Percentiles rank a stretch among this genome's conserved stretches.
phyloP scores from a whole-genome alignment of 2,888 invertebrate species.

The Drosophila meridionalis region DNA sequence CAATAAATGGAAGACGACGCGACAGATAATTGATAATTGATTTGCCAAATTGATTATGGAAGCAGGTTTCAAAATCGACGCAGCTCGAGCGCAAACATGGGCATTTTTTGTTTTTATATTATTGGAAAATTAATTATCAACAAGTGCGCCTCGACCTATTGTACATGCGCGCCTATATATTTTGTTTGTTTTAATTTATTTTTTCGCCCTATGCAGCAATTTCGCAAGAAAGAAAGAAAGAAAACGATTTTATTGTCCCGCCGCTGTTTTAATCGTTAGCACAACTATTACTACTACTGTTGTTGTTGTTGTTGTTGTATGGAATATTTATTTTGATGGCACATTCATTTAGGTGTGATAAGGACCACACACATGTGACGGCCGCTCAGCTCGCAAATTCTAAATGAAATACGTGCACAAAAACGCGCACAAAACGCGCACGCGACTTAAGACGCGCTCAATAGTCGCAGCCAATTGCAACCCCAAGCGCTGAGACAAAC shows the following conservation, averaged over 20 bases:
- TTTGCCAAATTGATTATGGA: conserved; percentile 43
- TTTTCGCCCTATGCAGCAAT: conserved; percentile 27
- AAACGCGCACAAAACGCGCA: conserved; percentile 30
- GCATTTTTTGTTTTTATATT: neutral
- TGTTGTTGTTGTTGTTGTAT: conserved; percentile 3
- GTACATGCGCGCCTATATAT: conserved; percentile 4
- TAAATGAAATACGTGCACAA: conserved; percentile 56
- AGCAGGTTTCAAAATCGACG: conserved; percentile 31
- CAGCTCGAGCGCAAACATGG: neutral
- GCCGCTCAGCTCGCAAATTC: conserved; percentile 5
- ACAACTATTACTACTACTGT: conserved; percentile 18
- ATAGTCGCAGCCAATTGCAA: neutral
- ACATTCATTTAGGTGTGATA: conserved; percentile 54
- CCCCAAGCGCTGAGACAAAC: conserved; percentile 36
- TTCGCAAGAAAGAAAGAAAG: conserved; percentile 43
- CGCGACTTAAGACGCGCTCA: conserved; percentile 27
- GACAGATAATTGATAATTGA: conserved; percentile 55
- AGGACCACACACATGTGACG: conserved; percentile 52
- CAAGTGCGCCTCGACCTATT: conserved; percentile 38
- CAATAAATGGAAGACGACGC: conserved; percentile 38
- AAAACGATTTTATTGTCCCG: conserved; percentile 31
- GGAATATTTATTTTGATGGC: conserved; percentile 43
- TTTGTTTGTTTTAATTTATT: conserved; percentile 1
- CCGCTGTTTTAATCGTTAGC: conserved; percentile 39
- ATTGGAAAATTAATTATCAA: conserved; percentile 34